Base-by-base conservation (phyloP, 2,113 vertebrate species). In the Lethenteron camtschaticum region DNA sequence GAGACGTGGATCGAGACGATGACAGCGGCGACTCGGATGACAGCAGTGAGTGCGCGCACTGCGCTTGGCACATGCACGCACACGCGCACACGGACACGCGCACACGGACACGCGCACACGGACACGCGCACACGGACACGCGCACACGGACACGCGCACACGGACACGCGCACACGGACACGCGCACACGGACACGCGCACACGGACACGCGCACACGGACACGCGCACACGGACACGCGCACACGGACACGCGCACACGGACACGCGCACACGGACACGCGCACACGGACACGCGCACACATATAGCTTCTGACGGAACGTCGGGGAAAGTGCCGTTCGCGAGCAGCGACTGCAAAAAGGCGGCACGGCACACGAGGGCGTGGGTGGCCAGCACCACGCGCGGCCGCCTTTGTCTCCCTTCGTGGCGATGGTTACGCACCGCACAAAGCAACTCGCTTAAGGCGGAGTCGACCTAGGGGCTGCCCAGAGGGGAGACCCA, bases 11-110 rank as follows among this genome's bases (percentile, higher is more conserved):
- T 73, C 82, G 78, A 1, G 91, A 95, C 57, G 84, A 87, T 71
- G 91, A 96, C 77, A 91, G 88, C 68, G 95, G 96, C 71, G 91
- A 97, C 78, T 97, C 91, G 0, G 91, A 96, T 69, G 91, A 96
- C 78, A 95, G 90, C 82, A 97, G 94, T 97, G 77, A 96, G 94
- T 95, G 63, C 24, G n/a, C 10, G 9, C 95, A 16, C 68, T 69
- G 94, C 94, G 78, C 90, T n/a, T 81, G 96, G 81, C 91, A 91
- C 73, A 95, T 88, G 0, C 73, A 96, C 82, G 0, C 73, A 96
- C 74, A 72, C 76, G 96, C 77, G 86, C 87, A 69, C 96, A 96
- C 3, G 90, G 96, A 72, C 89, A 94, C 75, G 92, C 95, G 73
- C 95, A 72, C 88, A 94, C 24, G 24, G 24, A 24, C 73, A 96